Conservation (phyloP, 2,113 vertebrate genomes). For the Dunckerocampus dactyliophorus region DNA sequence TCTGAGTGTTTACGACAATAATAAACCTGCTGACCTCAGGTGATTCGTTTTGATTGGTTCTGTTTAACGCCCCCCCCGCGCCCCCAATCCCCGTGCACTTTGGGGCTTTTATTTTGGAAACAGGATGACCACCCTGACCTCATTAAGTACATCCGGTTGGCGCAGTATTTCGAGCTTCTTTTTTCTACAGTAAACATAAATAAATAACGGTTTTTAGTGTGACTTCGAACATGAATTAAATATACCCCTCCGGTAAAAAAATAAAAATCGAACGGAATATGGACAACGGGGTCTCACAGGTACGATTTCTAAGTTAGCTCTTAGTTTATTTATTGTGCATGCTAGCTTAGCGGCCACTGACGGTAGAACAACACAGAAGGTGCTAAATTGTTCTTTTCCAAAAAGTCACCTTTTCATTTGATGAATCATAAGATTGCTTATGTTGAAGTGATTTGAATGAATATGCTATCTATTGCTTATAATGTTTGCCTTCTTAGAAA, state of each 20-base stretch:
- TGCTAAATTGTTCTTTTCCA: no score
- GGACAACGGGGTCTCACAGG: neutral
- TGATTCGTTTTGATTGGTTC: no score
- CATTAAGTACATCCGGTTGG: constrained; percentile 7
- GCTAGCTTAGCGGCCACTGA: neutral
- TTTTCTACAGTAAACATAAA: neutral
- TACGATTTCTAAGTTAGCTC: neutral
- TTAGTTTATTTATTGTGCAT: neutral
- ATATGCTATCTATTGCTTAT: neutral
- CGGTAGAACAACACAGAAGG: neutral
- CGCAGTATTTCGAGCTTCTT: neutral
- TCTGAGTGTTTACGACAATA: constrained; percentile 8
- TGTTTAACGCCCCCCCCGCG: no score
- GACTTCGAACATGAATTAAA: neutral
- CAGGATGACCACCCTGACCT: neutral
- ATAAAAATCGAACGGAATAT: neutral
- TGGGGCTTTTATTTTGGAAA: constrained; percentile 41
- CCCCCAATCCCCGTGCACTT: no score
- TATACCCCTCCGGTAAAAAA: neutral
- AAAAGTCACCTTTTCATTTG: no score
- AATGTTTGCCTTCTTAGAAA: constrained; percentile 14
- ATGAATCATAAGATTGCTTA: no score
- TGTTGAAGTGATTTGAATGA: no score
- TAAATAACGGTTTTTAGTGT: constrained; percentile 3
- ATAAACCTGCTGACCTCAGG: constrained; percentile 9